A percentile compares a stretch with the other conserved stretches of the same genome.
Conservation (phyloP, 2,113 vertebrate species). For the Stomatorhinus ivindoensis region DNA sequence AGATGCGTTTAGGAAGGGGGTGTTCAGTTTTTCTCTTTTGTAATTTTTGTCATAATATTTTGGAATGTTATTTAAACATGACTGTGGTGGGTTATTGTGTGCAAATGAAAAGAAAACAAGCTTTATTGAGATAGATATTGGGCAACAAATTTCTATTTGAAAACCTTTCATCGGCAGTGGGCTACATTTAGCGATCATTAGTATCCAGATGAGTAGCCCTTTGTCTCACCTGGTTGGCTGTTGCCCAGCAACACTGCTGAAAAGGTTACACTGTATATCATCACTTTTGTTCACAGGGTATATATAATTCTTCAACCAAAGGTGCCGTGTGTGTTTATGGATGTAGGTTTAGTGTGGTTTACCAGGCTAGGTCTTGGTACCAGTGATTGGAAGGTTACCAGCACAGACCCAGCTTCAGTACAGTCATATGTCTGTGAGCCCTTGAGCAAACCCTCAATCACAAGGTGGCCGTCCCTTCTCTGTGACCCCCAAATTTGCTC, state of each 20-base stretch:
- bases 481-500: background rate
- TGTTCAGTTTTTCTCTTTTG: background rate
- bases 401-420: background rate
- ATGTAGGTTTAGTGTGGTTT: background rate
- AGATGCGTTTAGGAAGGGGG: background rate
- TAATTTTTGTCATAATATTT: background rate
- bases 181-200: background rate
- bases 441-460: background rate
- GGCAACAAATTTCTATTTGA: background rate
- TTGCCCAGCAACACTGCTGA: background rate
- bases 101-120: background rate
- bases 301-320: background rate
- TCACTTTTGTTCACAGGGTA: background rate
- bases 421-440: background rate
- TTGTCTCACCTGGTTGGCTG: background rate
- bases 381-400: background rate
- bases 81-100: background rate
- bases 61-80: background rate
- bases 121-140: background rate
- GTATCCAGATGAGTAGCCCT: background rate
- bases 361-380: background rate
- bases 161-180: background rate
- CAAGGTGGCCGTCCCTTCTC: background rate
- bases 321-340: background rate
- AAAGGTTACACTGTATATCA: background rate